Conservation (phyloP, 2,113 vertebrate species). For the rabbit (Oryctolagus cuniculus) region DNA sequence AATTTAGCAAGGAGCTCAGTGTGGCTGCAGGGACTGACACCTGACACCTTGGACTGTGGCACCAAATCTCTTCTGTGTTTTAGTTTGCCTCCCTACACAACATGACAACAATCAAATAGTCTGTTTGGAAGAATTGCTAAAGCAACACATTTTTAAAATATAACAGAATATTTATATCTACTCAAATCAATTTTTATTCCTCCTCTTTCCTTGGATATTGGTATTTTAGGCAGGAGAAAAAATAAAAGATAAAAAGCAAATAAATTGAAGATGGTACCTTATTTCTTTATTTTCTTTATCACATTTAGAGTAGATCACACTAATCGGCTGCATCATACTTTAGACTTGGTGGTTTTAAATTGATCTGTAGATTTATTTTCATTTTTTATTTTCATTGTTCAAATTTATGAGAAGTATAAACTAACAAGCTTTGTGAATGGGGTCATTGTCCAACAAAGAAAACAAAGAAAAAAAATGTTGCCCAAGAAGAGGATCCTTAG, state of each 20-base stretch:
- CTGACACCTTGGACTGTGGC: neutral
- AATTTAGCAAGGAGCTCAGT: neutral
- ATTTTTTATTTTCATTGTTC: neutral
- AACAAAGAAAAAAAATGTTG: neutral
- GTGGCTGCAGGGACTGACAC: neutral
- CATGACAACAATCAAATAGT: neutral
- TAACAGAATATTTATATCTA: neutral
- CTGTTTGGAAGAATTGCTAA: neutral
- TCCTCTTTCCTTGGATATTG: neutral
- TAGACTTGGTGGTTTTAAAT: neutral
- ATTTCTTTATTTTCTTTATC: neutral
- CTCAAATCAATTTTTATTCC: neutral
- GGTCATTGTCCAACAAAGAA: neutral
- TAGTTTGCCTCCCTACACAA: neutral
- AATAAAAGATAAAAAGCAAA: neutral
- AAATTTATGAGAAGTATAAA: neutral
- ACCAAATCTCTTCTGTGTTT: neutral
- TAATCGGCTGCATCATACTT: neutral
- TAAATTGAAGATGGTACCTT: neutral
- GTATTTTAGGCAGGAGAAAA: neutral
- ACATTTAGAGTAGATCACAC: neutral
- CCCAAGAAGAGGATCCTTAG: neutral
- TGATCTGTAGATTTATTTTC: neutral
- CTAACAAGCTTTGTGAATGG: neutral
- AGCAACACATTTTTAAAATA: constrained; percentile 7